Conservation (phyloP, 2,113 vertebrate genomes). For the Hippoglossus stenolepis region DNA sequence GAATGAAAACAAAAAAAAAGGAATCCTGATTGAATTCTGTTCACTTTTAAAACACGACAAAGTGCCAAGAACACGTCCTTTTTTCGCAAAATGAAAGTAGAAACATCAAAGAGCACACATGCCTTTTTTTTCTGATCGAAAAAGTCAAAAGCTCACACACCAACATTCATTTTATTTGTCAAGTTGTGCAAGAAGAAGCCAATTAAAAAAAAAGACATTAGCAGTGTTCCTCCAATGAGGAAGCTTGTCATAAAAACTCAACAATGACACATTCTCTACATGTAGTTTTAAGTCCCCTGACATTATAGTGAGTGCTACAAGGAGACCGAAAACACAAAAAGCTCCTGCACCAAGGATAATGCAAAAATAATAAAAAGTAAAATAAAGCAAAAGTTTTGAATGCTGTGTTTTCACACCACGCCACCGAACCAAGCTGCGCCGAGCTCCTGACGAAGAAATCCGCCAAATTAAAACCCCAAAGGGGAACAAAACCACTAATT, state of each 20-base stretch:
- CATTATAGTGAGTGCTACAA: slow-evolving; percentile 90
- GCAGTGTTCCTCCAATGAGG: slow-evolving; percentile 92
- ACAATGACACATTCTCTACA: slow-evolving; percentile 79
- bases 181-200: slow-evolving; percentile 90
- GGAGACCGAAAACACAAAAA: slow-evolving; percentile 78
- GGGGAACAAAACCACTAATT: background rate
- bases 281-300: slow-evolving; percentile 76
- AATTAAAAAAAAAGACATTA: slow-evolving; percentile 83
- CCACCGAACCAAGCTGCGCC: slow-evolving; percentile 36
- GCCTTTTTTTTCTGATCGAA: slow-evolving; percentile 81
- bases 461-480: slow-evolving; percentile 32
- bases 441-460: slow-evolving; percentile 5
- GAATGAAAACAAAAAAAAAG: slow-evolving; percentile 72
- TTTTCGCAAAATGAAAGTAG: slow-evolving; percentile 86
- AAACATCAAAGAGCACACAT: slow-evolving; percentile 82
- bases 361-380: slow-evolving; percentile 33
- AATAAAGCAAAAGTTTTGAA: slow-evolving; percentile 54
- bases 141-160: slow-evolving; percentile 89
- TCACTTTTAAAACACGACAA: slow-evolving; percentile 81
- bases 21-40: slow-evolving; percentile 82
- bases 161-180: slow-evolving; percentile 94
- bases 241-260: slow-evolving; percentile 86
- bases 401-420: slow-evolving; percentile 44
- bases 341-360: slow-evolving; percentile 83
- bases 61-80: slow-evolving; percentile 72